phyloP scores from a whole-genome alignment of 2,113 vertebrate species.

The Agapornis roseicollis region DNA sequence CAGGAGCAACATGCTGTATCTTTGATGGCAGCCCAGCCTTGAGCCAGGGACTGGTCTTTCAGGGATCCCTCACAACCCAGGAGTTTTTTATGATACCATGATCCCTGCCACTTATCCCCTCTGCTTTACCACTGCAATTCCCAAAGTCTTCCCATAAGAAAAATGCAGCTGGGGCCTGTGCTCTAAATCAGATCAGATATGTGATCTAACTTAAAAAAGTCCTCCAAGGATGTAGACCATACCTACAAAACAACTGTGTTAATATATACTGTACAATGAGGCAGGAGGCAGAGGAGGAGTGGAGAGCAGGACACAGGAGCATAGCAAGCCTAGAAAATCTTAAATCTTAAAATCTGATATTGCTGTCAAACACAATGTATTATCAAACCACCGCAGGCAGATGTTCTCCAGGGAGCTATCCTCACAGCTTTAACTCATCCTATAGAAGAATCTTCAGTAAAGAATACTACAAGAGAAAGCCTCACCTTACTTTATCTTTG shows the following conservation, averaged over 20 bases:
- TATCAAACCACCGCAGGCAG: not conserved
- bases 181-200: not conserved
- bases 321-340: not conserved
- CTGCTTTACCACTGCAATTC: not conserved
- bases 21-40: not conserved
- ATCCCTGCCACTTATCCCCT: not conserved
- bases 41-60: not conserved
- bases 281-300: not conserved
- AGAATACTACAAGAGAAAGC: not conserved
- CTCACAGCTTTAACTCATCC: not conserved
- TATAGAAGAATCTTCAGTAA: not conserved
- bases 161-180: not conserved
- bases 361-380: not conserved
- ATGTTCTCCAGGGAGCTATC: not conserved
- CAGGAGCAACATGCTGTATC: not conserved
- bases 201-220: not conserved
- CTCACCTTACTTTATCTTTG: not conserved
- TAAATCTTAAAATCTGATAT: not conserved
- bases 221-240: not conserved
- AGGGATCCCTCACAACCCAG: not conserved
- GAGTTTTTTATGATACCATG: not conserved
- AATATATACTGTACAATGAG: not conserved
- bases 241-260: not conserved
- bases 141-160: not conserved
- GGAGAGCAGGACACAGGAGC: not conserved